Conservation (phyloP, 1,140 invertebrate species). For the Subanguina moxae region DNA sequence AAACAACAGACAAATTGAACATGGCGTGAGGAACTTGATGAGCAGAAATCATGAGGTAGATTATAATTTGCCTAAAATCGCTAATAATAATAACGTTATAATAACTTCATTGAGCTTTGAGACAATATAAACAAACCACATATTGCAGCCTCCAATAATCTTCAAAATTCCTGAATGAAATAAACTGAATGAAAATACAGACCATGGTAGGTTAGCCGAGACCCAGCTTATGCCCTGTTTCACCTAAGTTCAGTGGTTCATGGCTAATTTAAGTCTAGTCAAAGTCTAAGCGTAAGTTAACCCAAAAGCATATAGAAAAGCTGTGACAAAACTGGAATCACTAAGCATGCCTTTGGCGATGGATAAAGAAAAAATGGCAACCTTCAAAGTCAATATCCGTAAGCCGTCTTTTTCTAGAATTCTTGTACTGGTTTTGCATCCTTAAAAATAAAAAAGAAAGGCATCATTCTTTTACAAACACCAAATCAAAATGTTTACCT, state of each 20-base stretch:
- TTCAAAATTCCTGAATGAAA: conserved; percentile 32
- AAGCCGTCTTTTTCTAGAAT: conserved; percentile 28
- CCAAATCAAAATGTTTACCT: neutral
- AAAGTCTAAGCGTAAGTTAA: too few relatives aligned
- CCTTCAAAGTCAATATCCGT: conserved; percentile 54
- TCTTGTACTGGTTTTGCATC: conserved; percentile 45
- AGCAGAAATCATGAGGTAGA: conserved; percentile 46
- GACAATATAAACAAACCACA: conserved; percentile 7
- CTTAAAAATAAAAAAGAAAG: neutral
- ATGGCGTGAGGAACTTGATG: conserved; percentile 48
- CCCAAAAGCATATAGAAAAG: too few relatives aligned
- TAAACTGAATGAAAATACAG: too few relatives aligned
- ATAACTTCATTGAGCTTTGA: neutral
- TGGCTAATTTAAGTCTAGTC: too few relatives aligned
- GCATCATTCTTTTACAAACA: too few relatives aligned
- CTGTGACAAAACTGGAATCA: neutral
- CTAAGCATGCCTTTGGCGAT: too few relatives aligned
- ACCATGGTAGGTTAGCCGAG: too few relatives aligned
- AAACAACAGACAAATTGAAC: conserved; percentile 48
- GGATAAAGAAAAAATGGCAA: neutral
- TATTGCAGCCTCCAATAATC: conserved; percentile 45
- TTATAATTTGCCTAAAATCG: conserved; percentile 38
- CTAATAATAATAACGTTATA: too few relatives aligned
- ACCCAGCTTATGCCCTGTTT: too few relatives aligned
- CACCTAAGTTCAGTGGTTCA: too few relatives aligned